phyloP scores from a whole-genome alignment of 2,888 invertebrate genomes.

The Drosophila prolongata region DNA sequence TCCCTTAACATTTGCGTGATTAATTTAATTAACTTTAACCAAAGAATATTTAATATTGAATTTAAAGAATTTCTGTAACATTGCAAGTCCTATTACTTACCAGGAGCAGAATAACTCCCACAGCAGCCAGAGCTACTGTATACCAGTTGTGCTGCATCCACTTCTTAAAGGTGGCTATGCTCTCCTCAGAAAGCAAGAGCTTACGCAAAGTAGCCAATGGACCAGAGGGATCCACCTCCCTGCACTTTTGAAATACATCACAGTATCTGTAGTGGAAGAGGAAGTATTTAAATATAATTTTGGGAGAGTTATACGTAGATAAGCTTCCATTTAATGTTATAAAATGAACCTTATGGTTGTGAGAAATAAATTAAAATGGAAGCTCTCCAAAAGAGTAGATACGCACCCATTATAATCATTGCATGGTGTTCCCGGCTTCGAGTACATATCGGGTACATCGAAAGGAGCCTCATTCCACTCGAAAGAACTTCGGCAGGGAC shows the following conservation, averaged over 20 bases:
- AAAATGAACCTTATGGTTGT: neutral
- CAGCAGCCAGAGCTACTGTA: conserved; percentile 91
- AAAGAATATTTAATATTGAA: conserved; percentile 34
- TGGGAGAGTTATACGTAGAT: too few species aligned
- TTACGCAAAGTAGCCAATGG: conserved; percentile 95
- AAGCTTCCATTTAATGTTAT: too few species aligned
- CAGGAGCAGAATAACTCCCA: conserved; percentile 91
- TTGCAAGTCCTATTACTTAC: conserved; percentile 85
- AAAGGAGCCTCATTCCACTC: conserved; percentile 95
- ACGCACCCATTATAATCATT: conserved; percentile 93
- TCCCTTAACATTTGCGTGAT: conserved; percentile 75
- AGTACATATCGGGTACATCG: conserved; percentile 96
- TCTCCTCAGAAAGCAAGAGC: conserved; percentile 94
- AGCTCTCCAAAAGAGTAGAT: conserved; percentile 15
- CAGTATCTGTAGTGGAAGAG: conserved; percentile 85
- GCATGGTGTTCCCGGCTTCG: conserved; percentile 97
- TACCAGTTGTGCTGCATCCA: conserved; percentile 97
- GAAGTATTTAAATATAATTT: neutral
- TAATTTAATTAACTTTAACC: conserved; percentile 71
- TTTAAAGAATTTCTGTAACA: neutral
- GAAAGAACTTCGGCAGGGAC: conserved; percentile 94
- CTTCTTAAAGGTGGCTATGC: conserved; percentile 93
- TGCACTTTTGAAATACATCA: conserved; percentile 90
- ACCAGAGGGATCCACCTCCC: conserved; percentile 97
- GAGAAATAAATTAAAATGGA: too few species aligned